Evolutionary conservation across 2,797 vertebrate genomes (phyloP).

Genomic region (Macropus fuliginosus): DNA sequence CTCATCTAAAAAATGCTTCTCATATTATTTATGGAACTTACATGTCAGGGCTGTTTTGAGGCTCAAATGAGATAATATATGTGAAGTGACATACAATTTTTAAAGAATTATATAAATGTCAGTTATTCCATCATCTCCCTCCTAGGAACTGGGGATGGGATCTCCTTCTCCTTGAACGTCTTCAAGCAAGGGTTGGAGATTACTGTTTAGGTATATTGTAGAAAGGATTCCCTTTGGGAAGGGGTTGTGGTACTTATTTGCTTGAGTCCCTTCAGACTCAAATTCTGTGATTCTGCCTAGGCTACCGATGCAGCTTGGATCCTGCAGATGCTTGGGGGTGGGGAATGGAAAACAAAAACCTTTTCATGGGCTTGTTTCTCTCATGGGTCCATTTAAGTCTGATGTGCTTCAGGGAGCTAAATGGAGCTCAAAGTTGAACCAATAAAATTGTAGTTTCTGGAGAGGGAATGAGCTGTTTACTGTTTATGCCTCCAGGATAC

Average conservation of each 20-base stretch:
- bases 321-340: not conserved
- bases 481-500: not conserved
- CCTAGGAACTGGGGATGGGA: not conserved
- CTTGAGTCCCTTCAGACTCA: not conserved
- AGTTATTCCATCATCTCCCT: not conserved
- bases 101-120: not conserved
- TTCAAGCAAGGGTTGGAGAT: not conserved
- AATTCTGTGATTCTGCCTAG: not conserved
- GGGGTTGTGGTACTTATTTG: not conserved
- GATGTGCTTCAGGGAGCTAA: slow-evolving; percentile 1
- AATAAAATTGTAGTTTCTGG: not conserved
- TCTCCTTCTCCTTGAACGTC: not conserved
- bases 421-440: not conserved
- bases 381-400: not conserved
- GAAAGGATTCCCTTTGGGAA: not conserved
- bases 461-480: not conserved
- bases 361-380: not conserved
- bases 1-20: not conserved
- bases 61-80: not conserved
- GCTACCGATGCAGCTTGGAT: not conserved
- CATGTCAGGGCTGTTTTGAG: not conserved
- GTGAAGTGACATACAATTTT: not conserved
- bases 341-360: not conserved
- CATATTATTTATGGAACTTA: not conserved
- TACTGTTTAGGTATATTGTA: not conserved